These are phyloP conservation scores for Cheilosia grossa DNA, from an alignment of 2,888 invertebrate genomes.

Conservation along the genomic window DNA sequence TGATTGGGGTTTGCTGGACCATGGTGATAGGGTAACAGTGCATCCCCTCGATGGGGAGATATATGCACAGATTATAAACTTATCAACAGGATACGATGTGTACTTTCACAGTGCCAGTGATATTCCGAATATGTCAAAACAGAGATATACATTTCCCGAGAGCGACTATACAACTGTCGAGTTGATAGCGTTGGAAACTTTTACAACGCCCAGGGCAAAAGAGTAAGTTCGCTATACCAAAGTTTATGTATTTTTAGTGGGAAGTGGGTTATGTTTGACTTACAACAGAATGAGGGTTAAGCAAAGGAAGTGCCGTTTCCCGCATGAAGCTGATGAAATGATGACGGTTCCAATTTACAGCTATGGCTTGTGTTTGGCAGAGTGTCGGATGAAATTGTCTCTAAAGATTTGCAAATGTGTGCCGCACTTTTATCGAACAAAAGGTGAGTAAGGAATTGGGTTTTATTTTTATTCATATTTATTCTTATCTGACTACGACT, in stretches of 20 bases:
- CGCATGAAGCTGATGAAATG: constrained; percentile 87
- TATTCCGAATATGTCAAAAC: constrained; percentile 87
- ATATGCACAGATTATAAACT: constrained; percentile 89
- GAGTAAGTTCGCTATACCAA: constrained; percentile 80
- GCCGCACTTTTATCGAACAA: constrained; percentile 89
- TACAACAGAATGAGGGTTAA: constrained; percentile 84
- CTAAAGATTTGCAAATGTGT: constrained; percentile 87
- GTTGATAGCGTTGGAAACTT: constrained; percentile 85
- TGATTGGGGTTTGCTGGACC: constrained; percentile 84
- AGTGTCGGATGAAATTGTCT: constrained; percentile 87
- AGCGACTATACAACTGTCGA: constrained; percentile 86
- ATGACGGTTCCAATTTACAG: constrained; percentile 88
- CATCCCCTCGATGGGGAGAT: constrained; percentile 90
- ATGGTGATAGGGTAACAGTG: constrained; percentile 84
- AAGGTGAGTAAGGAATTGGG: constrained; percentile 83
- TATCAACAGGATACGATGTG: constrained; percentile 87
- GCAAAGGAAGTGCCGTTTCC: constrained; percentile 88
- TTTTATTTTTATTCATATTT: no score
- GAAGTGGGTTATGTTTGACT: neutral
- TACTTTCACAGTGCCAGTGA: constrained; percentile 88
- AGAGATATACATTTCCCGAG: constrained; percentile 84
- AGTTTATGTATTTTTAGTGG: neutral
- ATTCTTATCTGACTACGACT: no score
- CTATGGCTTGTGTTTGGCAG: constrained; percentile 88
- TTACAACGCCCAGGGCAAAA: constrained; percentile 85